These are phyloP conservation scores for Cantharis rufa DNA, from an alignment of 2,888 invertebrate genomes.

Conservation along the genomic window DNA sequence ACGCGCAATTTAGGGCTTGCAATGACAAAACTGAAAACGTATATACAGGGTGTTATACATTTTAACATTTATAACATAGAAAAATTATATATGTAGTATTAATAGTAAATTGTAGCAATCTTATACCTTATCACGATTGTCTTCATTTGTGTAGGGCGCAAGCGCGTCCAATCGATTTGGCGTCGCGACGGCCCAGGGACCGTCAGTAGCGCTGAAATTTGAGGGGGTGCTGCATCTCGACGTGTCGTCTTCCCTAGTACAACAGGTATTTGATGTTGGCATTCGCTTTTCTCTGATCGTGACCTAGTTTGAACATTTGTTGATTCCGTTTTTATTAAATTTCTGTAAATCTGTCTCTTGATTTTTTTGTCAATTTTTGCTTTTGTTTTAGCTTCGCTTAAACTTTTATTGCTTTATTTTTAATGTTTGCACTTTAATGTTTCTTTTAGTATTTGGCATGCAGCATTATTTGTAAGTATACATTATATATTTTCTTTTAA, in stretches of 20 bases:
- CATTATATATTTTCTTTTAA: background rate
- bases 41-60: background rate
- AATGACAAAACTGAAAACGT: background rate
- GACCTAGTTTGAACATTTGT: slow-evolving; percentile 13
- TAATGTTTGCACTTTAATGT: background rate
- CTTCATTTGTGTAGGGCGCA: slow-evolving; percentile 49
- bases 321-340: slow-evolving; percentile 1
- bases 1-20: background rate
- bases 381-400: background rate
- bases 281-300: slow-evolving; percentile 25
- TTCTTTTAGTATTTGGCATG: background rate
- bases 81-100: background rate
- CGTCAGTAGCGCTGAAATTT: slow-evolving; percentile 58
- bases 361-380: background rate
- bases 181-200: slow-evolving; percentile 62
- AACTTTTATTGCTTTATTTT: background rate
- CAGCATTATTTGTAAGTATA: background rate
- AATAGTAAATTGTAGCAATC: slow-evolving; percentile 35
- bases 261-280: slow-evolving; percentile 48
- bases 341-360: background rate
- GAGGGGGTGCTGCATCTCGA: slow-evolving; percentile 56
- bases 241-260: slow-evolving; percentile 40
- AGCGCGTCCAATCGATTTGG: slow-evolving; percentile 59
- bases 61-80: background rate
- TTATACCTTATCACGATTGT: slow-evolving; percentile 34